Evolutionary conservation across 1,140 invertebrate genomes (phyloP), one percentile per base, ranked within the genome.

Genomic region (Trigoniulus corallinus): DNA sequence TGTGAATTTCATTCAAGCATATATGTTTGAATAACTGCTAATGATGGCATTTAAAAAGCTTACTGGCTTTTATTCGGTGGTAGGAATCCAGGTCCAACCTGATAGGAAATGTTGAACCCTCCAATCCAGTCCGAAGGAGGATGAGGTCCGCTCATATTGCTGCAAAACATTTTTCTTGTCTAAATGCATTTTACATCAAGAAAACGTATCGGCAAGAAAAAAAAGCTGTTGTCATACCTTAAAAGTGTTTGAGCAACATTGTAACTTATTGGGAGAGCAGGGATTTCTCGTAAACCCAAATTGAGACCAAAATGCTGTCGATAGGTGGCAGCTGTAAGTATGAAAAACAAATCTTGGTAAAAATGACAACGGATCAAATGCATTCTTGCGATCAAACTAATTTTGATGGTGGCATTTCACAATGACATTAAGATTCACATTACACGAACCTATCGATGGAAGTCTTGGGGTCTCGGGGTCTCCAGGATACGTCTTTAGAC

Each of bases 401-500:
- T 34, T 34, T 34, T 7, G 29, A 34, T 34, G 7, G n/a, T n/a
- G n/a, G n/a, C n/a, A n/a, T n/a, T n/a, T n/a, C n/a, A n/a, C n/a
- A n/a, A n/a, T n/a, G n/a, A n/a, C n/a, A n/a, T n/a, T n/a, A n/a
- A n/a, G n/a, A n/a, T n/a, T n/a, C n/a, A n/a, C n/a, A n/a, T n/a
- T n/a, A n/a, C n/a, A n/a, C n/a, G n/a, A n/a, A 70, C 67, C 62
- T 50, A 64, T 61, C 22, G 71, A 61, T 12, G 72, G 67, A 54
- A 72, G 72, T 21, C 62, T 58, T 1, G 69, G 69, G 13, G 72
- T 74, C 4, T 62, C 53, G 3, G 72, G 71, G 58, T 74, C 73
- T 0, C 72, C 73, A 18, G 64, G 61, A 53, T 52, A 59, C 3
- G 64, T 57, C 26, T 66, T 54, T 18, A 67, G 64, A 53, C 62